Evolutionary conservation across 2,797 vertebrate species (phyloP).

Genomic region (Anisognathus igniventris): DNA sequence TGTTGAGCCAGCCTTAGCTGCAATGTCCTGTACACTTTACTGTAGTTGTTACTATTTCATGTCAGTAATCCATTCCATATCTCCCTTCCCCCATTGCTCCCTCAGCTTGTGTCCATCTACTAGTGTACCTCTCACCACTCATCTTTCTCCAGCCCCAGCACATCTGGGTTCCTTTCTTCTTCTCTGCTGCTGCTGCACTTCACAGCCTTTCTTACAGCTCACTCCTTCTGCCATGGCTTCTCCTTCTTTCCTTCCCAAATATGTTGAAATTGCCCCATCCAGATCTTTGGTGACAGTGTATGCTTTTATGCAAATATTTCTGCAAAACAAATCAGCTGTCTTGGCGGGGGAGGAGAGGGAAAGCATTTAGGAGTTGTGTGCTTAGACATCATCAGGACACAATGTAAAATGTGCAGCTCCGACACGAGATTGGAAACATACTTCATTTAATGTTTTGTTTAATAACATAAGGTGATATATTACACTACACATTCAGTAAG

Average conservation of each 20-base stretch:
- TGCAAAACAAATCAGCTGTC: not conserved
- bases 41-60: not conserved
- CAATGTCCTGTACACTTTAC: not conserved
- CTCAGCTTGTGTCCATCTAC: not conserved
- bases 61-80: not conserved
- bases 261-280: rapidly evolving
- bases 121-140: rapidly evolving
- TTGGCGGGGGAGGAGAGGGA: rapidly evolving
- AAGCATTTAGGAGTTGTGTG: not conserved
- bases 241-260: not conserved
- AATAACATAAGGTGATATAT: not conserved
- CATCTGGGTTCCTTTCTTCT: not conserved
- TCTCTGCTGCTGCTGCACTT: not conserved
- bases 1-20: not conserved
- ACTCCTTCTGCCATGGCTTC: not conserved
- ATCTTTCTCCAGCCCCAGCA: not conserved
- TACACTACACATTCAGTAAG: conserved; percentile 17
- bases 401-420: not conserved
- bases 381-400: not conserved
- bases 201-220: not conserved
- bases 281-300: not conserved
- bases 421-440: not conserved
- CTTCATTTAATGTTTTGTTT: not conserved
- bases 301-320: not conserved
- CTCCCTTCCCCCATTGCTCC: not conserved